phyloP scores from a whole-genome alignment of 1,140 invertebrate genomes.

The Bombus difficillimus region DNA sequence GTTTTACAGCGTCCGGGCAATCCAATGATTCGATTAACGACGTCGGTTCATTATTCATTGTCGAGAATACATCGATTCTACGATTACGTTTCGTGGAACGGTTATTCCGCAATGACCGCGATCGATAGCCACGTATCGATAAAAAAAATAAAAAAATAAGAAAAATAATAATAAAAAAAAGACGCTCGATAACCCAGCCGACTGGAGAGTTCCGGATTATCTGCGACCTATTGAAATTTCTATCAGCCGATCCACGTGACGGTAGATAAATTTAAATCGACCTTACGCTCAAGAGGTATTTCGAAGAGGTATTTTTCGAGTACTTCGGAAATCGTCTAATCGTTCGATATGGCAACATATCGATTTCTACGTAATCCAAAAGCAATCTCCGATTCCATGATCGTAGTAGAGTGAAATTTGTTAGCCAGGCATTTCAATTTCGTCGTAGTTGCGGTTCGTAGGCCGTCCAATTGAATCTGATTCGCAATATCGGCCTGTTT shows the following conservation, averaged over 20 bases:
- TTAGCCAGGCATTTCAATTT: neutral
- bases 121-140: constrained; percentile 10
- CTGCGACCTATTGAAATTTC: neutral
- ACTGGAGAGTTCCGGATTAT: neutral
- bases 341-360: neutral
- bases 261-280: neutral
- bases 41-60: neutral
- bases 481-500: neutral
- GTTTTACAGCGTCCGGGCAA: neutral
- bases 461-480: neutral
- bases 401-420: neutral
- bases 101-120: constrained; percentile 2
- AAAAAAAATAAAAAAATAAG: neutral
- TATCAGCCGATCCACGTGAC: neutral
- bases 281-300: too few relatives aligned
- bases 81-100: constrained; percentile 23
- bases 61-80: neutral
- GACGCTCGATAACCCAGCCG: neutral
- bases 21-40: neutral
- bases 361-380: neutral
- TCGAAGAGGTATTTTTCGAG: neutral
- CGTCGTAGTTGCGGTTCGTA: neutral
- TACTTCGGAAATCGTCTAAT: too few relatives aligned
- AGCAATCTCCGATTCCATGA: neutral
- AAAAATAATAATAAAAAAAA: too few relatives aligned